Conservation (phyloP, 2,113 vertebrate species). For the Nibea albiflora region DNA sequence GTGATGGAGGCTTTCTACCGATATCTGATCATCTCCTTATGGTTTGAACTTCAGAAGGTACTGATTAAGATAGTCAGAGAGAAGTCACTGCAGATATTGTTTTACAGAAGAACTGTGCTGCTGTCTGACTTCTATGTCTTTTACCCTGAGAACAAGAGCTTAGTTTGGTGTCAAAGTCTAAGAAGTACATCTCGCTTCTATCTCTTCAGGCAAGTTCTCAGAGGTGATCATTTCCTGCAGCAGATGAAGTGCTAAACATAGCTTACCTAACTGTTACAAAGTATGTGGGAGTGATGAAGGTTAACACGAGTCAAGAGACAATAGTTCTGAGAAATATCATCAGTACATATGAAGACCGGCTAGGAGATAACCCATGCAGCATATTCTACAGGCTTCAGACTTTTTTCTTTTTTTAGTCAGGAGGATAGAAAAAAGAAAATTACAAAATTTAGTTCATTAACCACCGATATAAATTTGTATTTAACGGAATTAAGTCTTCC, state of each 20-base stretch:
- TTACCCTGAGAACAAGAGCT: slow-evolving; percentile 34
- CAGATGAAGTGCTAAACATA: slow-evolving; percentile 57
- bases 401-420: slow-evolving; percentile 18
- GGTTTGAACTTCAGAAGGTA: slow-evolving; percentile 15
- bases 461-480: slow-evolving; percentile 37
- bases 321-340: slow-evolving; percentile 58
- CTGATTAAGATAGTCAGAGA: slow-evolving; percentile 15
- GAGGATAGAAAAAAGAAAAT: slow-evolving; percentile 20
- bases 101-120: slow-evolving; percentile 4
- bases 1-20: not conserved
- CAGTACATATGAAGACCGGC: slow-evolving; percentile 44
- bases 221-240: slow-evolving; percentile 48
- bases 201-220: slow-evolving; percentile 36
- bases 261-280: slow-evolving; percentile 43
- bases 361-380: slow-evolving; percentile 49
- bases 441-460: slow-evolving; percentile 26
- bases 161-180: slow-evolving; percentile 30
- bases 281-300: slow-evolving; percentile 54
- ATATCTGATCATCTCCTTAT: slow-evolving; percentile 1
- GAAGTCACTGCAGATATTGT: slow-evolving; percentile 18
- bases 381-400: slow-evolving; percentile 44
- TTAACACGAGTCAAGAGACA: slow-evolving; percentile 56
- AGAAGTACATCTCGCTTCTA: slow-evolving; percentile 23
- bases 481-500: slow-evolving; percentile 45
- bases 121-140: not conserved